Evolutionary conservation across 1,140 invertebrate species (phyloP).

Genomic region (Coboldia fuscipes): DNA sequence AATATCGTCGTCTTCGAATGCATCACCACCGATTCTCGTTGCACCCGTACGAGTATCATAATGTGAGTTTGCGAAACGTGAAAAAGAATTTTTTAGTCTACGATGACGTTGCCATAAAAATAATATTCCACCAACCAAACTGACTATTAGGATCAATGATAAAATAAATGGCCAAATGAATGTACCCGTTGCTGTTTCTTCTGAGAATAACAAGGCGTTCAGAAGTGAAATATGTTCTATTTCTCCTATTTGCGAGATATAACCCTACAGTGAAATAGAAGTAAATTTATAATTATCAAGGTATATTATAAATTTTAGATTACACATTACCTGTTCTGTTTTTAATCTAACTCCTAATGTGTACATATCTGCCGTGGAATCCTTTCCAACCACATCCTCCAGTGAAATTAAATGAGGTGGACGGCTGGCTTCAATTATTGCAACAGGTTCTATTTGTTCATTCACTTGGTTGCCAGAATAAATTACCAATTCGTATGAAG

Average conservation of each 20-base stretch:
- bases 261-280: conserved; percentile 1
- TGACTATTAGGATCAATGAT: conserved; percentile 26
- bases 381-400: neutral
- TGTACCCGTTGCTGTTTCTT: conserved; percentile 15
- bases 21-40: conserved; percentile 57
- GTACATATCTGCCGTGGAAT: conserved; percentile 1
- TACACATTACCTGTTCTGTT: neutral
- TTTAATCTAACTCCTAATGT: conserved; percentile 4
- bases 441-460: neutral
- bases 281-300: neutral
- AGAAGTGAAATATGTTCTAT: conserved; percentile 4
- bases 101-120: conserved; percentile 48
- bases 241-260: conserved; percentile 3
- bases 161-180: conserved; percentile 15
- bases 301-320: neutral
- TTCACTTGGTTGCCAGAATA: neutral
- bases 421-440: neutral
- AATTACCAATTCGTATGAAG: conserved; percentile 1
- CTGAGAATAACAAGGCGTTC: conserved; percentile 4
- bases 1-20: conserved; percentile 69
- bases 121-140: conserved; percentile 33
- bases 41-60: conserved; percentile 68
- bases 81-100: conserved; percentile 52
- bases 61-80: conserved; percentile 64
- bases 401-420: conserved; percentile 4